Evolutionary conservation across 2,113 vertebrate species (phyloP), one percentile per base, ranked within the genome.

Genomic region (Eurystomus gularis): DNA sequence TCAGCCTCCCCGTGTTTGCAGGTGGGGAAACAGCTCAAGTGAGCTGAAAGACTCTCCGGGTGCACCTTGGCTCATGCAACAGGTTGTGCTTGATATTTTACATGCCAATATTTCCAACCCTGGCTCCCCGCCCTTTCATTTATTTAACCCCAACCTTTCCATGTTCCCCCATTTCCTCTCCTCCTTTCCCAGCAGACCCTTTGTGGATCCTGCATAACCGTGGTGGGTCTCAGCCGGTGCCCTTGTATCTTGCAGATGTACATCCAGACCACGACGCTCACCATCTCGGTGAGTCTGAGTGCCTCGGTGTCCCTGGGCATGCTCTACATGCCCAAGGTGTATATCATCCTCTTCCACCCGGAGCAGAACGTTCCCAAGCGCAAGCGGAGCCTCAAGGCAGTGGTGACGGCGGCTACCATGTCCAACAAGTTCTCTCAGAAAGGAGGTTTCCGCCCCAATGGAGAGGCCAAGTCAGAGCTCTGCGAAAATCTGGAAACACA

Each of bases 311-410:
- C 99, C 71, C 98, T 99, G 97, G 99, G 99, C 95, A 99, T 99
- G 99, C 99, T 99, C 97, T 99, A 99, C 98, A 98, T 99, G 99
- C 99, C 99, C 78, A 99, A 99, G 97, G 99, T 99, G 97, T 99
- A 99, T 96, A 98, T 99, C 97, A 99, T 99, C 96, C 99, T 99
- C 96, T 98, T 99, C 97, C 99, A 99, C 91, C 99, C 99, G 26
- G 99, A 99, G 98, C 99, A 99, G 98, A 99, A 99, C 46, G 99
- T 99, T 80, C 99, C 99, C 95, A 99, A 99, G 97, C 99, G 99
- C 97, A 99, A 99, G 97, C 98, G 99, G 86, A 99, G 99, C 96
- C 99, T 99, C 96, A 99, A 99, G 96, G 99, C 99, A 0, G 99
- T 99, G 86, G 99, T 99, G 97, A 99, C 99, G 0, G 99, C 99